Evolutionary conservation across 37 sponge, comb jelly and placozoan species (phyloP), one percentile per base, ranked within the genome.

Genomic region (Cliona cf. orientalis): DNA sequence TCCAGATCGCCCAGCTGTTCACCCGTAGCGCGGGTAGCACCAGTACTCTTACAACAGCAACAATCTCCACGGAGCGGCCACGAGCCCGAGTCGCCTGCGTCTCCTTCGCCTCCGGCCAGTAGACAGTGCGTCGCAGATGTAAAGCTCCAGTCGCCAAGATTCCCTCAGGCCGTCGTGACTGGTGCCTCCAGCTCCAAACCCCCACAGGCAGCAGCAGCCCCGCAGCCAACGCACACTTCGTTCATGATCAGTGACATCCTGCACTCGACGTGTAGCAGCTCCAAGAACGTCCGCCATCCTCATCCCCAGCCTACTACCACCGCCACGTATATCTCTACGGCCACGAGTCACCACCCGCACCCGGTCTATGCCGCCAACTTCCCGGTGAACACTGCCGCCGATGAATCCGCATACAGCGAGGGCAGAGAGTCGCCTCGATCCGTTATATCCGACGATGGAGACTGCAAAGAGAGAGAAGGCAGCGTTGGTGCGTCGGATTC

Each of bases 171-270:
- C 28, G 6, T n/a, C n/a, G n/a, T n/a, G n/a, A n/a, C n/a, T n/a
- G n/a, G n/a, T n/a, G n/a, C n/a, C n/a, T n/a, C n/a, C n/a, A n/a
- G n/a, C n/a, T n/a, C n/a, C n/a, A n/a, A n/a, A n/a, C n/a, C n/a
- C n/a, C n/a, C n/a, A n/a, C n/a, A n/a, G n/a, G 46, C 56, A 32
- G 73, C 55, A 53, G 46, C 35, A 72, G 44, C 35, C 35, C n/a
- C n/a, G n/a, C n/a, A n/a, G n/a, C n/a, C 61, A 3, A 59, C 61
- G 2, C 67, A 67, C 35, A 85, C 86, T n/a, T 84, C 90, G 37
- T 90, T 90, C 39, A 79, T 90, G 75, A 90, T 90, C 33, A 59
- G 80, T 9, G 90, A 90, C 65, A 90, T 90, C 7, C 58, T 90
- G 26, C 66, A 88, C 60, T 69, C 83, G 19, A 39, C 78, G 5